Evolutionary conservation across 1,140 invertebrate genomes (phyloP).

Genomic region (Hyles vespertilio): DNA sequence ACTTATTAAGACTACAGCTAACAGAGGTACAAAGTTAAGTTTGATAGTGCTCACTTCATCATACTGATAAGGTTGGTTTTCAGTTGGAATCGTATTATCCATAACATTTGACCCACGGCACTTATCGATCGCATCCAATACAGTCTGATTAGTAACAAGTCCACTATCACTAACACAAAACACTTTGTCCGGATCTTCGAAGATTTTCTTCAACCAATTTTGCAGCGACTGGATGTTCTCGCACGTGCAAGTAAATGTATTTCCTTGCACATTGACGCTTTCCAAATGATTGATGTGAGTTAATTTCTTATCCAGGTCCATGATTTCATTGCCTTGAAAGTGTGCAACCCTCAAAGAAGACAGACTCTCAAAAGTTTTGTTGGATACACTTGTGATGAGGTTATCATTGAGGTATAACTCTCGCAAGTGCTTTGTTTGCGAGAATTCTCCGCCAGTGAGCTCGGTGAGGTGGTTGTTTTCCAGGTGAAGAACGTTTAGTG

Average conservation of each 20-base stretch:
- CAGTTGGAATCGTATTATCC: constrained; percentile 84
- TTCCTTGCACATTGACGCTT: constrained; percentile 79
- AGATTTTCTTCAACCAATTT: constrained; percentile 82
- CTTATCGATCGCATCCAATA: constrained; percentile 80
- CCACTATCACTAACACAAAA: constrained; percentile 79
- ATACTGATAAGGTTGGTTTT: constrained; percentile 72
- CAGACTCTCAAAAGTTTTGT: constrained; percentile 84
- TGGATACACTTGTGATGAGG: constrained; percentile 82
- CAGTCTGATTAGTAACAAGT: constrained; percentile 79
- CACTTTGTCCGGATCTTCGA: constrained; percentile 81
- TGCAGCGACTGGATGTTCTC: constrained; percentile 78
- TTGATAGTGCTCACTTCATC: constrained; percentile 77
- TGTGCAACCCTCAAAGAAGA: constrained; percentile 84
- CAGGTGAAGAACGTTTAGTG: constrained; percentile 85
- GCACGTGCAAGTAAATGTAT: constrained; percentile 84
- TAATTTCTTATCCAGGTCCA: constrained; percentile 83
- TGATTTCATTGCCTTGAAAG: constrained; percentile 86
- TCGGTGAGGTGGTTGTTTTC: constrained; percentile 86
- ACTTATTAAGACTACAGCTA: constrained; percentile 84
- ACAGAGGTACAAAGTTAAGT: constrained; percentile 80
- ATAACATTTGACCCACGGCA: constrained; percentile 83
- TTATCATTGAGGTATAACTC: constrained; percentile 92
- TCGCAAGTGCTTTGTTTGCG: constrained; percentile 82
- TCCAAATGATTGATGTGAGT: constrained; percentile 80
- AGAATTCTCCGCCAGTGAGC: constrained; percentile 86